These are phyloP conservation scores for Microcebus jonahi DNA, from an alignment of 2,113 vertebrate species.

Conservation along the genomic window DNA sequence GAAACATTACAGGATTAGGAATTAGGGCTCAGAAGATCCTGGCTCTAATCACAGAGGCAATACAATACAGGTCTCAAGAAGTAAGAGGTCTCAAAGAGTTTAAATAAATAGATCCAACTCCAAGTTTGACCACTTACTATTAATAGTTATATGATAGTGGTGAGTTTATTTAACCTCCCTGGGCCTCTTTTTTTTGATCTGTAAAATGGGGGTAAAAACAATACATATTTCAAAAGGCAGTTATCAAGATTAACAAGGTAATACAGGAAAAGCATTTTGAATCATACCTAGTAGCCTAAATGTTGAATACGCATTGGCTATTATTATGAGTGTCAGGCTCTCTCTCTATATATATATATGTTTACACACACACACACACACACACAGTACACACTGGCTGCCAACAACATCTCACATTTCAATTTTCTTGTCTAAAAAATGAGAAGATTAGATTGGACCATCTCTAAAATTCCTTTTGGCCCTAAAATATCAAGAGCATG, in stretches of 20 bases:
- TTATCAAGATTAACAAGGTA: constrained; percentile 5
- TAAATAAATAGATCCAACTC: not conserved
- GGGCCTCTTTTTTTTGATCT: not conserved
- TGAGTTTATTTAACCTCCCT: not conserved
- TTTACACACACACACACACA: not conserved
- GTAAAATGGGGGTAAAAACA: not conserved
- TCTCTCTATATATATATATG: not conserved
- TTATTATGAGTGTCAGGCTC: not conserved
- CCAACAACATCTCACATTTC: not conserved
- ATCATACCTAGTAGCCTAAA: not conserved
- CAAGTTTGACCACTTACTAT: not conserved
- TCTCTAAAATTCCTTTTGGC: constrained; percentile 12
- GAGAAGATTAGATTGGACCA: not conserved
- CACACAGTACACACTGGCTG: not conserved
- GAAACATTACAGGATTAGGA: not conserved
- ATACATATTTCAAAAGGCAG: not conserved
- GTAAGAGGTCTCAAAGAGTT: not conserved
- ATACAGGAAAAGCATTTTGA: constrained; percentile 15
- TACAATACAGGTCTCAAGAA: not conserved
- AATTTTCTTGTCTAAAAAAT: constrained; percentile 5
- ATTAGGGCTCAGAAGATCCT: not conserved
- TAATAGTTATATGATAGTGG: not conserved
- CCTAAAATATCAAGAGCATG: not conserved
- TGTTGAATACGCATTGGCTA: not conserved
- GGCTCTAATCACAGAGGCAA: not conserved